Evolutionary conservation across 2,888 invertebrate genomes (phyloP).

Genomic region (Netelia virgata): DNA sequence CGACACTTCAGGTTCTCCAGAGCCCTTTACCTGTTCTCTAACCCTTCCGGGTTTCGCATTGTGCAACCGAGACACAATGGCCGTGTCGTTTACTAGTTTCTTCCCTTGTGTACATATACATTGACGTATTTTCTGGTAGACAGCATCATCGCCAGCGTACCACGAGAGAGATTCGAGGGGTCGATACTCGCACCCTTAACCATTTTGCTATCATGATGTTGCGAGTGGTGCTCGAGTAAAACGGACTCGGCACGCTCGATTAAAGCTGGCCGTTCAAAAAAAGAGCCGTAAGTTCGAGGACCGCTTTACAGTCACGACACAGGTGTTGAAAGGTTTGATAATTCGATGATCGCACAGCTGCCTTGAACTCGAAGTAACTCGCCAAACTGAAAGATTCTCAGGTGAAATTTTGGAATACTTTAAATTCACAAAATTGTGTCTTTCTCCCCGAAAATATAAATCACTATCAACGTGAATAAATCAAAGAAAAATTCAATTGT

Average conservation of each 20-base stretch:
- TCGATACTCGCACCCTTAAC: slow-evolving; percentile 27
- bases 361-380: too few species aligned
- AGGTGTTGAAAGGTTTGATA: too few species aligned
- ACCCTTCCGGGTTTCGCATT: slow-evolving; percentile 32
- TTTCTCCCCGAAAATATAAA: not conserved
- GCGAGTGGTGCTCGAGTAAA: slow-evolving; percentile 18
- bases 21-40: slow-evolving; percentile 65
- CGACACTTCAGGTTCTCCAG: slow-evolving; percentile 6
- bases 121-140: slow-evolving; percentile 37
- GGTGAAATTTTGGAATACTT: too few species aligned
- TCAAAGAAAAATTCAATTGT: not conserved
- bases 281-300: not conserved
- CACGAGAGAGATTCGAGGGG: not conserved
- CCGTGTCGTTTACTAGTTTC: slow-evolving; percentile 53
- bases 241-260: slow-evolving; percentile 1
- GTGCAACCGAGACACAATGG: slow-evolving; percentile 38
- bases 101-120: not conserved
- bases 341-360: too few species aligned
- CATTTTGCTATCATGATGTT: slow-evolving; percentile 37
- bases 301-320: too few species aligned
- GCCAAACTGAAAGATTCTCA: too few species aligned
- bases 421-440: too few species aligned
- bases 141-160: slow-evolving; percentile 4
- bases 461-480: not conserved
- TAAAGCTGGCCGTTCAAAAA: not conserved